These are phyloP conservation scores for Neosalanx taihuensis DNA, from an alignment of 2,797 vertebrate species.

Conservation along the genomic window DNA sequence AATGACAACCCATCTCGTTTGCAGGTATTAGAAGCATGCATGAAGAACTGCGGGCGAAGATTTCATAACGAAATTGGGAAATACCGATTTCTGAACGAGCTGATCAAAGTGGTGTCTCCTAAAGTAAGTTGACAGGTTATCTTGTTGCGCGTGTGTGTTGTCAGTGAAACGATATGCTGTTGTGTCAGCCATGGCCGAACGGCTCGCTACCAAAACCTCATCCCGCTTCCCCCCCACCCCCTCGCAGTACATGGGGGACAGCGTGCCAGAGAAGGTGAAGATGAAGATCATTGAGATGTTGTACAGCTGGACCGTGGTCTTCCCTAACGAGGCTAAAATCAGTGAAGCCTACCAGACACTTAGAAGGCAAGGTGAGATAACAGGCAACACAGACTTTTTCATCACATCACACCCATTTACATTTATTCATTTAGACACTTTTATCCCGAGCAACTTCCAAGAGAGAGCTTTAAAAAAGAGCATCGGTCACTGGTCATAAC, in stretches of 20 bases:
- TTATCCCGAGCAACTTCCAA: too few relatives aligned
- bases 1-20: conserved; percentile 17
- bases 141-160: not conserved
- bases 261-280: conserved; percentile 91
- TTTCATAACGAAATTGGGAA: conserved; percentile 96
- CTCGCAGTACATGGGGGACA: conserved; percentile 88
- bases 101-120: conserved; percentile 96
- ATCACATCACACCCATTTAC: too few relatives aligned
- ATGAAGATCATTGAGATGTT: conserved; percentile 89
- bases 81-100: conserved; percentile 93
- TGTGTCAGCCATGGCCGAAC: not conserved
- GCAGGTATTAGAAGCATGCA: conserved; percentile 94
- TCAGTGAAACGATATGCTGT: not conserved
- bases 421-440: too few relatives aligned
- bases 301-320: conserved; percentile 92
- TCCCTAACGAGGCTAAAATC: conserved; percentile 91
- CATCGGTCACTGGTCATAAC: too few relatives aligned
- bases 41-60: conserved; percentile 96
- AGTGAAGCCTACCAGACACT: conserved; percentile 92
- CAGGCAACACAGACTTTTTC: too few relatives aligned
- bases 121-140: conserved; percentile 74
- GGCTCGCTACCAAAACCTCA: not conserved
- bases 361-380: conserved; percentile 82
- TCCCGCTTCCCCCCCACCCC: too few relatives aligned
- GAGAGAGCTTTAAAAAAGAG: too few relatives aligned